phyloP scores from a whole-genome alignment of 2,888 invertebrate genomes.

The Dolomedes plantarius region DNA sequence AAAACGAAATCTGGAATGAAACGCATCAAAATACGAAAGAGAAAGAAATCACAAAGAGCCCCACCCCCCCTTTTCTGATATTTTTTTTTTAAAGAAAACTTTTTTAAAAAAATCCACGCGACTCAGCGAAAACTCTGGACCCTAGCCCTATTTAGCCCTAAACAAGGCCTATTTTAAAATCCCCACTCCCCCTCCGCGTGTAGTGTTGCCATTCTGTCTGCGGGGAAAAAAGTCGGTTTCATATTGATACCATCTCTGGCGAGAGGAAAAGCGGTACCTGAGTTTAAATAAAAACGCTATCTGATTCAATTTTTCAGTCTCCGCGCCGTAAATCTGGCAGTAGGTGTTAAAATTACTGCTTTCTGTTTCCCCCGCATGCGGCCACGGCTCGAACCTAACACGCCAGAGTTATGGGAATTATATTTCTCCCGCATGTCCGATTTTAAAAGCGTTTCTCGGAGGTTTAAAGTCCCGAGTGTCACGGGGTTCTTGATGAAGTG shows the following conservation, averaged over 20 bases:
- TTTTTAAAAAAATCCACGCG: constrained; percentile 14
- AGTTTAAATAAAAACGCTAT: constrained; percentile 70
- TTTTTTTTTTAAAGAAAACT: background rate
- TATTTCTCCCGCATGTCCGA: background rate
- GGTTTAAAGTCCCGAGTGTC: too few relatives aligned
- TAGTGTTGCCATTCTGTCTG: constrained; percentile 66
- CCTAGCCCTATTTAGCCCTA: constrained; percentile 64
- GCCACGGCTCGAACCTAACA: background rate
- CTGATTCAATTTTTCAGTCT: constrained; percentile 42
- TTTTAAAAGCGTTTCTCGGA: too few relatives aligned
- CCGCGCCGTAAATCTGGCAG: constrained; percentile 16
- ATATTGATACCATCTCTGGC: constrained; percentile 48
- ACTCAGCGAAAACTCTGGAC: constrained; percentile 55
- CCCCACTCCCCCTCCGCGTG: constrained; percentile 40
- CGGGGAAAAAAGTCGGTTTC: constrained; percentile 24
- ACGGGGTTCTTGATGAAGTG: too few relatives aligned
- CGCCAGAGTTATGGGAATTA: background rate
- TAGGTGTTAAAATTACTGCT: constrained; percentile 41
- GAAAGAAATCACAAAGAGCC: background rate
- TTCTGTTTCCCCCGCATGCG: background rate
- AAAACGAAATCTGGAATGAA: constrained; percentile 68
- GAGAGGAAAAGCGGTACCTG: constrained; percentile 33
- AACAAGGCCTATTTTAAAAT: constrained; percentile 70
- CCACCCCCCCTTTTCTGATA: background rate
- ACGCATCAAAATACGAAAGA: constrained; percentile 15